A percentile compares a stretch with the other conserved stretches of the same genome.
Conservation (phyloP, 1,140 invertebrate genomes). For the Diachasmimorpha longicaudata region DNA sequence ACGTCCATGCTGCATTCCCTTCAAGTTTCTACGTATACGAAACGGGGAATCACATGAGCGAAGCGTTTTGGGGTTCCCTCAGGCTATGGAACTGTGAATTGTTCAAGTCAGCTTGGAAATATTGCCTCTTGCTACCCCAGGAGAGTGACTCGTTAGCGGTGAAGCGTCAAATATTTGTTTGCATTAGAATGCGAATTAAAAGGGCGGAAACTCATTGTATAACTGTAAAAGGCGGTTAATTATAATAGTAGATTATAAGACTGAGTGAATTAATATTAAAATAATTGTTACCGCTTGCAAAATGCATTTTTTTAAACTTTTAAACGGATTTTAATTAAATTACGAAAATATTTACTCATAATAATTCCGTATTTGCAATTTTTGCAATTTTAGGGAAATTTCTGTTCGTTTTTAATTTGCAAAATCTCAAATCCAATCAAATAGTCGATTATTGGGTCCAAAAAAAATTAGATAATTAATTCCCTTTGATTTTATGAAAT, state of each 20-base stretch:
- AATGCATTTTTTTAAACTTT: too few relatives aligned
- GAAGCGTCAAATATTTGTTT: background rate
- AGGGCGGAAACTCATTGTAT: background rate
- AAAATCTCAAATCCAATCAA: too few relatives aligned
- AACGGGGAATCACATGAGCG: background rate
- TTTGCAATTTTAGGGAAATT: too few relatives aligned
- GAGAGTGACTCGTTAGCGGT: background rate
- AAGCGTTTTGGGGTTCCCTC: background rate
- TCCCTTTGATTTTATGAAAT: too few relatives aligned
- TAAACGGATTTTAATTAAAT: too few relatives aligned
- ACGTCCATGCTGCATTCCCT: background rate
- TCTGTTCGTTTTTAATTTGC: too few relatives aligned
- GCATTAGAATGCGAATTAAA: background rate
- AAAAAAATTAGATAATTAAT: too few relatives aligned
- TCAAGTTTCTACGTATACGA: background rate
- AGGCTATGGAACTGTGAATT: background rate
- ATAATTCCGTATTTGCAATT: too few relatives aligned
- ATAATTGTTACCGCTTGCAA: too few relatives aligned
- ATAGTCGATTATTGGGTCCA: too few relatives aligned
- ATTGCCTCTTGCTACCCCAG: background rate
- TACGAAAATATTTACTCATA: too few relatives aligned
- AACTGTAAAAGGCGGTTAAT: background rate
- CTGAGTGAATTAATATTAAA: too few relatives aligned
- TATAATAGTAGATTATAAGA: background rate
- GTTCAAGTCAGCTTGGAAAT: background rate